Conservation (phyloP, 2,797 vertebrate genomes). For the Basileuterus tristriatus region DNA sequence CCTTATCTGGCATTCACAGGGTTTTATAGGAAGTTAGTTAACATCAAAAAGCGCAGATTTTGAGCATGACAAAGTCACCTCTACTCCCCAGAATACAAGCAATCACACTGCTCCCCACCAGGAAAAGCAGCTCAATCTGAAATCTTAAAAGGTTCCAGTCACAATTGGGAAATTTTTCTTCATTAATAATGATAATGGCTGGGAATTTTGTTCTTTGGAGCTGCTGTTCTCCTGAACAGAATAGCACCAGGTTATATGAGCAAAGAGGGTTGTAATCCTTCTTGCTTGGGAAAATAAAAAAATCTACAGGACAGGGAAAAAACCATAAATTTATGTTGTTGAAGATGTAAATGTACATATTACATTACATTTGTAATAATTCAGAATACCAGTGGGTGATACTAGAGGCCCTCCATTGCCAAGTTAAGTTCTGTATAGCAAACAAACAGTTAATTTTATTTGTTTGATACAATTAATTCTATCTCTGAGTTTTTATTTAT, state of each 20-base stretch:
- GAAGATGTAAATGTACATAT: background rate
- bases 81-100: background rate
- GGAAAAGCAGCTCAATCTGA: background rate
- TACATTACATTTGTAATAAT: background rate
- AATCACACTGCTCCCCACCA: background rate
- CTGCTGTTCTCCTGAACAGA: background rate
- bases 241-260: background rate
- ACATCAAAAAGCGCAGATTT: conserved; percentile 43
- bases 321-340: background rate
- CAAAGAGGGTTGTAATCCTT: background rate
- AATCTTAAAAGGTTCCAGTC: background rate
- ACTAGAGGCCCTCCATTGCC: background rate
- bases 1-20: conserved; percentile 46
- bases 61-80: conserved; percentile 49
- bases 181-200: background rate
- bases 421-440: background rate
- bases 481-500: background rate
- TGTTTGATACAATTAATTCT: background rate
- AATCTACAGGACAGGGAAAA: background rate
- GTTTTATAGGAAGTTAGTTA: conserved; percentile 59
- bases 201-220: background rate
- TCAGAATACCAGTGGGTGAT: background rate
- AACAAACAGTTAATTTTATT: background rate
- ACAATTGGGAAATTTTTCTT: background rate
- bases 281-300: background rate